Evolutionary conservation across 2,113 vertebrate genomes (phyloP), one percentile per base, ranked within the genome.

Genomic region (Emberiza fucata): DNA sequence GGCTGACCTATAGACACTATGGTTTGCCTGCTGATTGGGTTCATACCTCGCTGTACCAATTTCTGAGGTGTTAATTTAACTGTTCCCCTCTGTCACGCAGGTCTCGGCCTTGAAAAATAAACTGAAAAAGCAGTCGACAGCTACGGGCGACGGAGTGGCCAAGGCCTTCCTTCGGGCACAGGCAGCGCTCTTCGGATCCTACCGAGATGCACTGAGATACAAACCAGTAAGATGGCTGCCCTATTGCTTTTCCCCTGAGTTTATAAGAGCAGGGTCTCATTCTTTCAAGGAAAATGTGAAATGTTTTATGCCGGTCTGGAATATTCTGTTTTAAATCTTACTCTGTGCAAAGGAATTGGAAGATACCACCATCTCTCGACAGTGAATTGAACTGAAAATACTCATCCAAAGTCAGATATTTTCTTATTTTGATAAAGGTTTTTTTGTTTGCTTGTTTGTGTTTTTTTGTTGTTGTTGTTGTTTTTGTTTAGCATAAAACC

Each of bases 61-160:
- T 98, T 99, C 98, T 97, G 97, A 99, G 98, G 99, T 99, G 99
- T 98, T 99, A 99, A 99, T 99, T 99, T 98, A 98, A 98, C 98
- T 97, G 98, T 98, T 98, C 98, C 97, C 97, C 95, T 98, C 97
- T 98, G 97, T 97, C 96, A 48, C 73, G 72, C 98, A 99, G 99
- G 98, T 99, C 98, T 99, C 98, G 90, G 98, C 98, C 97, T 98
- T 99, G 98, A 99, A 99, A 98, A 99, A 98, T 96, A 99, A 99
- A 98, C 98, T 99, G 98, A 99, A 99, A 98, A 99, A 99, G 97
- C 99, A 99, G 98, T 99, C 99, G 14, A 99, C 99, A 42, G 99
- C 99, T 13, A 99, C 99, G 3, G 99, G 99, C 42, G 98, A 98
- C 15, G 99, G 99, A 35, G 99, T 99, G 70, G 98, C 99, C 44